Base-by-base conservation (phyloP, 2,797 vertebrate species). In the Melanotaenia boesemani region DNA sequence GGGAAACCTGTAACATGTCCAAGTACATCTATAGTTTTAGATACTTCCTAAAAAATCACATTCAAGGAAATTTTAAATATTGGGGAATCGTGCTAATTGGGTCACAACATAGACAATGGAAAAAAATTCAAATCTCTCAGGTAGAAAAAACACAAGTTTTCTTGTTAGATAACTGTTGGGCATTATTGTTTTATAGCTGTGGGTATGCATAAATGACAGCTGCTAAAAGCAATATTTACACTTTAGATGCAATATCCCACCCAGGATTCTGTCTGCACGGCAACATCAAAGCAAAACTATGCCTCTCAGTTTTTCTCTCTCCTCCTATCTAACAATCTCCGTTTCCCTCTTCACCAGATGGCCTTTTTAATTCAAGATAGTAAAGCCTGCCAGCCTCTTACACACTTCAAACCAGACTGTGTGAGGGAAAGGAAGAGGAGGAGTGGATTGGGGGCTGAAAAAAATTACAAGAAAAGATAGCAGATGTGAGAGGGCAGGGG, bases 341-440 rank as follows among this genome's bases (percentile, higher is more conserved):
- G 77, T 85, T 87, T 91, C 86, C 83, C 71, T 82, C 89, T 88
- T 85, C 88, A 87, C 80, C 94, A 94, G 93, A 93, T 93, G 92
- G 93, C 86, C 90, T 93, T 92, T 93, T 93, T 89, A 93, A 94
- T 92, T 93, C 91, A 89, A 88, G 80, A 89, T 82, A 56, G 56
- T 79, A 74, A 84, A 91, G 84, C 88, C 85, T 92, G 92, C 90
- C 93, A 92, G 82, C 85, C 80, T 87, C 87, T 89, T 84, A 74
- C 83, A 91, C 92, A 91, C 89, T 88, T 92, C 90, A 87, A 84
- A 92, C 80, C 46, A 91, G 79, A 83, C 82, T 77, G 86, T 85
- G 86, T 83, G 83, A 87, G 91, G 86, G 86, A 86, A 90, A 84
- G 74, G 80, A 79, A 71, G 70, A n/a, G 60, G 78, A 70, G 80